phyloP scores from a whole-genome alignment of 1,140 invertebrate species.

The Bombyx mori region DNA sequence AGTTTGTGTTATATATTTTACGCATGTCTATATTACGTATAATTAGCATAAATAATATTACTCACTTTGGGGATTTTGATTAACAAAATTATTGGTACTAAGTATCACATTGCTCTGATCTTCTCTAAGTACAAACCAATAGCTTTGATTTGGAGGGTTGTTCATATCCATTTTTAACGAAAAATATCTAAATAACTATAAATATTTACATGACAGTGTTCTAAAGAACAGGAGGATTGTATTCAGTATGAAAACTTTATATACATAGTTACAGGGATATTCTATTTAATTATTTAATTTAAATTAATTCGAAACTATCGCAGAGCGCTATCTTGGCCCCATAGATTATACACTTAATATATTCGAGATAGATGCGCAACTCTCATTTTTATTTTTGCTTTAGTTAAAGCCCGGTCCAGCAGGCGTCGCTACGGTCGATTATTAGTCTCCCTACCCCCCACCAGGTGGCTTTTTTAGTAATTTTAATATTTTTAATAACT shows the following conservation, averaged over 20 bases:
- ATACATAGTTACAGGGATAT: not conserved
- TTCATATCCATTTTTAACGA: slow-evolving; percentile 39
- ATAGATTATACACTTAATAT: no score
- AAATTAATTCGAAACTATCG: no score
- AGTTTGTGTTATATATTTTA: no score
- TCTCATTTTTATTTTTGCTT: no score
- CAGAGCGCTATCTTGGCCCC: no score
- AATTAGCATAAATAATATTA: slow-evolving; percentile 3
- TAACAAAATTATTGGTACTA: slow-evolving; percentile 53
- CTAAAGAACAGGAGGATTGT: not conserved
- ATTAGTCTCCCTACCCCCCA: no score
- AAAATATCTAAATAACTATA: not conserved
- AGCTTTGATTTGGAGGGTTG: slow-evolving; percentile 49
- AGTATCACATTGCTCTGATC: slow-evolving; percentile 62
- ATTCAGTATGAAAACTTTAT: not conserved
- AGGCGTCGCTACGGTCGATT: no score
- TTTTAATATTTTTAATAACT: no score
- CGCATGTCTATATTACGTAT: no score
- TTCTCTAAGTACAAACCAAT: slow-evolving; percentile 59
- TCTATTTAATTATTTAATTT: not conserved
- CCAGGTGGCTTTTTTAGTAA: no score
- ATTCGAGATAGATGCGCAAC: no score
- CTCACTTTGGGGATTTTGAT: slow-evolving; percentile 54
- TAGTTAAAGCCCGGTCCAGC: no score
- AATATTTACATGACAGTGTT: not conserved